phyloP scores from a whole-genome alignment of 64 coral and sea anemone species.

The Actinia tenebrosa region DNA sequence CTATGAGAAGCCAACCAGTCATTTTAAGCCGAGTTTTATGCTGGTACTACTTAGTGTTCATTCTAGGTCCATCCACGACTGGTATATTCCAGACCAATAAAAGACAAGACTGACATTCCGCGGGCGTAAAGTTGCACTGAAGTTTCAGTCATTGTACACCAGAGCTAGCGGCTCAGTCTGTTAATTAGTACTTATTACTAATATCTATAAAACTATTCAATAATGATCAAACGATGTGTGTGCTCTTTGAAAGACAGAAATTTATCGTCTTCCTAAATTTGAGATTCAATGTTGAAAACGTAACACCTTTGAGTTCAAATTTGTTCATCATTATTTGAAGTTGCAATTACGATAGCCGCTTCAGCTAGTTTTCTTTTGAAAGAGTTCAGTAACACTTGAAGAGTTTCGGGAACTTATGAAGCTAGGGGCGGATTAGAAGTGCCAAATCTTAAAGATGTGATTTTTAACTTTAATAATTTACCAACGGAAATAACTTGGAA shows the following conservation, averaged over 20 bases:
- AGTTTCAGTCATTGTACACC: not conserved
- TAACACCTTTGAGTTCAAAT: not conserved
- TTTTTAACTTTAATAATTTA: constrained; percentile 12
- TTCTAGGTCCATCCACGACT: no score
- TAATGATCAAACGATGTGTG: not conserved
- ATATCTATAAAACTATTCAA: constrained; percentile 5
- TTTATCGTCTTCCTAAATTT: not conserved
- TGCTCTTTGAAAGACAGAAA: not conserved
- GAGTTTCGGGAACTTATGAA: not conserved
- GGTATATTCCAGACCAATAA: not conserved
- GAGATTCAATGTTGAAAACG: not conserved
- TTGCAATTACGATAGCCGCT: not conserved
- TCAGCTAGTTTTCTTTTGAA: not conserved
- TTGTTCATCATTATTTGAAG: not conserved
- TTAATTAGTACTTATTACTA: not conserved
- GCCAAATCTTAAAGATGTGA: not conserved
- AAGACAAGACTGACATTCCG: not conserved
- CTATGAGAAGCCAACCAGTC: not conserved
- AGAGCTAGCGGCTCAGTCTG: not conserved
- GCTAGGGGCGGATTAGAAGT: not conserved
- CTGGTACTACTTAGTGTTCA: not conserved
- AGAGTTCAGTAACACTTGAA: not conserved
- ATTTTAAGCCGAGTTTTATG: not conserved
- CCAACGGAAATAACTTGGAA: not conserved
- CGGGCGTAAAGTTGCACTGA: not conserved